Percentiles rank a stretch among this genome's conserved stretches.
phyloP scores from a whole-genome alignment of 2,888 invertebrate genomes.

The Drosophila greeni region DNA sequence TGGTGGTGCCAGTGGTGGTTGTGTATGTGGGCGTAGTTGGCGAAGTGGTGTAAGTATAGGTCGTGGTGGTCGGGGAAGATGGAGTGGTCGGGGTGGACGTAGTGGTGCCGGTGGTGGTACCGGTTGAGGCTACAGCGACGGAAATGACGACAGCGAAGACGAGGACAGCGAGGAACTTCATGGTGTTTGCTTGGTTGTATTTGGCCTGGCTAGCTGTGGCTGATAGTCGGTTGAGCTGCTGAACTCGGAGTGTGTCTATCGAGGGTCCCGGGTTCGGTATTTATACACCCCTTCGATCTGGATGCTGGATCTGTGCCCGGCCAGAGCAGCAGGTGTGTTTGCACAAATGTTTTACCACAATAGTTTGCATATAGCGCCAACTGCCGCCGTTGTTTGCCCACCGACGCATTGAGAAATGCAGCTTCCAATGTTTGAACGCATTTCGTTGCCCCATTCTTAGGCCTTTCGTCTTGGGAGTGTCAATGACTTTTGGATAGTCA shows the following conservation, averaged over 20 bases:
- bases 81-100: not conserved
- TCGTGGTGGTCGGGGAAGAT: constrained; percentile 24
- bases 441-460: constrained; percentile 4
- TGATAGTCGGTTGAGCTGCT: constrained; percentile 36
- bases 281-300: constrained; percentile 40
- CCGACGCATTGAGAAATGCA: constrained; percentile 45
- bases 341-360: constrained; percentile 45
- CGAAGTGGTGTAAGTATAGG: constrained; percentile 40
- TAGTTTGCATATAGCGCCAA: constrained; percentile 6
- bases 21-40: constrained; percentile 5
- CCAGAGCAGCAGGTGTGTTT: constrained; percentile 33
- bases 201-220: constrained; percentile 11
- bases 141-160: constrained; percentile 35
- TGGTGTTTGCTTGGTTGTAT: constrained; percentile 23
- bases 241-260: constrained; percentile 50
- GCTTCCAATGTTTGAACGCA: constrained; percentile 27
- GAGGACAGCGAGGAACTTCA: constrained; percentile 52
- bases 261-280: constrained; percentile 29
- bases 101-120: not conserved
- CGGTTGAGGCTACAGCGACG: not conserved
- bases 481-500: constrained; percentile 17
- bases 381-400: constrained; percentile 27
- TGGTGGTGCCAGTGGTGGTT: not conserved
- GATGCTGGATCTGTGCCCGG: not conserved
- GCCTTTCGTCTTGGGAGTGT: constrained; percentile 10